Percentiles rank a stretch among this genome's conserved stretches.
Evolutionary conservation across 1,140 invertebrate genomes (phyloP).

Genomic region (Musca domestica): DNA sequence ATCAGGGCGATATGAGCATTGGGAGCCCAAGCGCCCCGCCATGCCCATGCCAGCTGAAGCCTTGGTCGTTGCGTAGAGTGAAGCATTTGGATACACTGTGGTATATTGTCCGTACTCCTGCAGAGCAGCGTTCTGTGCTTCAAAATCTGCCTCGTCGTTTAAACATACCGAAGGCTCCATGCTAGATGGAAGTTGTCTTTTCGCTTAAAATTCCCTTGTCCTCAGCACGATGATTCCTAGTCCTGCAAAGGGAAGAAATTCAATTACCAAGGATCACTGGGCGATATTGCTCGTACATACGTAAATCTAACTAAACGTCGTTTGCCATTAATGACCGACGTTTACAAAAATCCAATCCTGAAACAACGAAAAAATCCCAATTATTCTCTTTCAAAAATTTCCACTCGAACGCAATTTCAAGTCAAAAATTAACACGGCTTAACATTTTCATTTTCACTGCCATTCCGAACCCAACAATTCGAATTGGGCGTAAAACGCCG

Average conservation of each 20-base stretch:
- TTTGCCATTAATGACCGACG: not conserved
- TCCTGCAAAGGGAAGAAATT: not conserved
- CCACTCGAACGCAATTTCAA: not conserved
- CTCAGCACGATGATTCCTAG: too few relatives aligned
- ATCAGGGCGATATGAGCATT: slow-evolving; percentile 35
- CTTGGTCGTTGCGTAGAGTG: slow-evolving; percentile 42
- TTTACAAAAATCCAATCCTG: not conserved
- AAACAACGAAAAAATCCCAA: not conserved
- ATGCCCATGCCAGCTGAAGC: slow-evolving; percentile 36
- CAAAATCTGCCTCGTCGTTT: slow-evolving; percentile 36
- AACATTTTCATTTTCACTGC: not conserved
- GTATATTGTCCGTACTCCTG: slow-evolving; percentile 65
- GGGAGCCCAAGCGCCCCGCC: slow-evolving; percentile 38
- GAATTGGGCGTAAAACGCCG: slow-evolving; percentile 20
- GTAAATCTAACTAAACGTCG: not conserved
- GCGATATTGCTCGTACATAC: not conserved
- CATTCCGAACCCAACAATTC: not conserved
- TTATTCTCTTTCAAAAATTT: not conserved
- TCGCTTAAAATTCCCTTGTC: not conserved
- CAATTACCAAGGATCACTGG: not conserved
- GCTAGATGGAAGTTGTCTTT: not conserved
- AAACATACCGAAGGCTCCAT: slow-evolving; percentile 18
- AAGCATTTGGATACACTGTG: slow-evolving; percentile 53
- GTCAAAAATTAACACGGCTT: not conserved
- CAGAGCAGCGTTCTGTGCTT: slow-evolving; percentile 43